phyloP scores from a whole-genome alignment of 2,113 vertebrate species.

The Heteronetta atricapilla region DNA sequence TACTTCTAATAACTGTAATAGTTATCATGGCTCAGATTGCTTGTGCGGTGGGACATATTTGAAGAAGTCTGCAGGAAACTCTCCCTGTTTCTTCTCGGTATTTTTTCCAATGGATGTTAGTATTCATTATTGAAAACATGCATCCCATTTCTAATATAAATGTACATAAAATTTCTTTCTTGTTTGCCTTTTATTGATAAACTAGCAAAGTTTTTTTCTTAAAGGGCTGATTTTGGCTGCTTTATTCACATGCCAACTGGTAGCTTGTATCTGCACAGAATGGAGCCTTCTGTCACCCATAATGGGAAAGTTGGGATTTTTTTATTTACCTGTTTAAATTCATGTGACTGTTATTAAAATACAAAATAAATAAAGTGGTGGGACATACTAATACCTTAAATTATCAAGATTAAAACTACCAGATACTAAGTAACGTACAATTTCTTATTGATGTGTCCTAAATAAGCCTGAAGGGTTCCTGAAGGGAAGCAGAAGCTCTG shows the following conservation, averaged over 20 bases:
- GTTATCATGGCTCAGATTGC: not conserved
- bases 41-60: not conserved
- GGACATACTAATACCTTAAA: not conserved
- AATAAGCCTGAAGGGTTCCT: not conserved
- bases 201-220: not conserved
- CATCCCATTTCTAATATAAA: not conserved
- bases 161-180: not conserved
- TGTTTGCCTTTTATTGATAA: not conserved
- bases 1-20: not conserved
- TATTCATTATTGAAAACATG: not conserved
- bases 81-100: not conserved
- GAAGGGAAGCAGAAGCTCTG: not conserved
- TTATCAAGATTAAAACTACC: not conserved
- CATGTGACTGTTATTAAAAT: not conserved
- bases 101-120: not conserved
- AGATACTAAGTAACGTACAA: not conserved
- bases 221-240: not conserved
- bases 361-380: not conserved
- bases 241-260: not conserved
- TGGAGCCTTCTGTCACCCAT: not conserved
- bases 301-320: not conserved
- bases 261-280: not conserved
- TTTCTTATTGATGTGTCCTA: not conserved
- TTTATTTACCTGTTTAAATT: not conserved
- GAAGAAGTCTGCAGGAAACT: not conserved